Percentiles rank a stretch among this genome's conserved stretches.
These are phyloP conservation scores for Sarcophaga carnaria DNA, from an alignment of 2,888 invertebrate genomes.

Conservation along the genomic window DNA sequence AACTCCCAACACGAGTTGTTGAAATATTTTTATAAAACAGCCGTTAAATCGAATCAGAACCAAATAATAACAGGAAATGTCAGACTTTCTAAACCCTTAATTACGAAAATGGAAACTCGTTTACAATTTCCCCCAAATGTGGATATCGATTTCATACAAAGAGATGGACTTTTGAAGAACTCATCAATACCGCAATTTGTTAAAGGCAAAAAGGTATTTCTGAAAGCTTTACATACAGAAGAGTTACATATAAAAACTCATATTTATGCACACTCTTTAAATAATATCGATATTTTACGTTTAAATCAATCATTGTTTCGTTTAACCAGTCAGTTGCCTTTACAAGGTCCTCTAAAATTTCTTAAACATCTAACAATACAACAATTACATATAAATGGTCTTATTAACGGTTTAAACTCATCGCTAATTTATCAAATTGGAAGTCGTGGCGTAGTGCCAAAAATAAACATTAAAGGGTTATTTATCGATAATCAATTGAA, in stretches of 20 bases:
- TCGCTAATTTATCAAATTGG: constrained; percentile 71
- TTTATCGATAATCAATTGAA: constrained; percentile 70
- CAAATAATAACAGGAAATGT: constrained; percentile 77
- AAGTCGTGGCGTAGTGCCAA: constrained; percentile 68
- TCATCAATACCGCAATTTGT: constrained; percentile 71
- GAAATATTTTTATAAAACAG: constrained; percentile 75
- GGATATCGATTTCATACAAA: constrained; percentile 74
- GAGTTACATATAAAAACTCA: constrained; percentile 50
- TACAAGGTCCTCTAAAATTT: constrained; percentile 74
- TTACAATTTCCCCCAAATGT: constrained; percentile 71
- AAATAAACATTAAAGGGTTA: constrained; percentile 69
- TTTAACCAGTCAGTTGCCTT: constrained; percentile 70
- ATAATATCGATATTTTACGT: constrained; percentile 74
- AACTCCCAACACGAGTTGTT: constrained; percentile 69
- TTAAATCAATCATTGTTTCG: constrained; percentile 78
- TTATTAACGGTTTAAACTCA: constrained; percentile 72
- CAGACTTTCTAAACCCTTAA: constrained; percentile 70
- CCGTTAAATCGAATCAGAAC: constrained; percentile 73
- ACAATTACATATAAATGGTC: constrained; percentile 70
- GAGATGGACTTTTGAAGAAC: constrained; percentile 74
- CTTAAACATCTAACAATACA: constrained; percentile 69
- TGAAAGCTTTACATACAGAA: constrained; percentile 64
- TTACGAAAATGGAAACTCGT: constrained; percentile 72
- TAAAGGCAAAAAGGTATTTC: constrained; percentile 69
- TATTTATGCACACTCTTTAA: constrained; percentile 68